Evolutionary conservation across 2,888 invertebrate species (phyloP).

Genomic region (Acanthoscelides obtectus): DNA sequence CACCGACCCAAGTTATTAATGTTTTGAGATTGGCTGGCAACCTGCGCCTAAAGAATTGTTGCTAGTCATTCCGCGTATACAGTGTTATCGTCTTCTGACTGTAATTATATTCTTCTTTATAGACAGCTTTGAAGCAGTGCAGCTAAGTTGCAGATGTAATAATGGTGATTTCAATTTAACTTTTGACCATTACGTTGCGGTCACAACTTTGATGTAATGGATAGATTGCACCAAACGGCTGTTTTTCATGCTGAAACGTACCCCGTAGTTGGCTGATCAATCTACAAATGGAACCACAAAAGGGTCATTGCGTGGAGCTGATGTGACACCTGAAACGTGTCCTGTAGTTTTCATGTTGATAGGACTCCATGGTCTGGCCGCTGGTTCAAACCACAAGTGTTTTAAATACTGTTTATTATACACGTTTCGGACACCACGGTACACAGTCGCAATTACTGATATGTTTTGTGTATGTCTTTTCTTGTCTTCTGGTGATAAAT

Average conservation of each 20-base stretch:
- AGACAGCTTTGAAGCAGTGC: neutral
- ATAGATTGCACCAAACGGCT: neutral
- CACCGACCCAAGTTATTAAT: neutral
- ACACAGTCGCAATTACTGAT: too few relatives aligned
- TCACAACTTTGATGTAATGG: neutral
- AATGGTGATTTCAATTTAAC: neutral
- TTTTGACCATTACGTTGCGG: neutral
- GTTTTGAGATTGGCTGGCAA: neutral
- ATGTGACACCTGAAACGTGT: too few relatives aligned
- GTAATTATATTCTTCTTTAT: neutral
- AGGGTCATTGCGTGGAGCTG: too few relatives aligned
- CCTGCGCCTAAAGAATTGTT: neutral
- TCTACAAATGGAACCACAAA: too few relatives aligned
- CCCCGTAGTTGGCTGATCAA: too few relatives aligned
- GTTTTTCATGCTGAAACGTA: neutral
- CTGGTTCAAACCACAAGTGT: too few relatives aligned
- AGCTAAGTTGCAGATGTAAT: neutral
- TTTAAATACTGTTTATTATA: too few relatives aligned
- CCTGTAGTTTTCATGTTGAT: too few relatives aligned
- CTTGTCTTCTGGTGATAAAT: too few relatives aligned
- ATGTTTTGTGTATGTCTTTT: too few relatives aligned
- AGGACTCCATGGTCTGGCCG: too few relatives aligned
- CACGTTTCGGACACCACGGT: too few relatives aligned
- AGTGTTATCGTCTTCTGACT: neutral
- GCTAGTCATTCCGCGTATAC: neutral